phyloP scores from a whole-genome alignment of 2,888 invertebrate species.

The Hecatera dysodea region DNA sequence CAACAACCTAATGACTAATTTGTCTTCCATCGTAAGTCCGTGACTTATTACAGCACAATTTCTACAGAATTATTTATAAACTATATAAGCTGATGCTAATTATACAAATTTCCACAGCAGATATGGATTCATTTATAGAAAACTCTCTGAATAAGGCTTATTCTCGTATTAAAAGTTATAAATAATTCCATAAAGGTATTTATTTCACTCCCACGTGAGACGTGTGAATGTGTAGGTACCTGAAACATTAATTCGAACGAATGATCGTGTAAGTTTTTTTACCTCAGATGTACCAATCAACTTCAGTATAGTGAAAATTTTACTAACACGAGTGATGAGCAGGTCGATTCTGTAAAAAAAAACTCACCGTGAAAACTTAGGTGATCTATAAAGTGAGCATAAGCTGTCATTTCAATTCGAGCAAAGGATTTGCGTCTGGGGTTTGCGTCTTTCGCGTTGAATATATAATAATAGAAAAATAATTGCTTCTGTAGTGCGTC shows the following conservation, averaged over 20 bases:
- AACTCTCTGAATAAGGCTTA: not conserved
- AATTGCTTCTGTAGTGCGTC: too few species aligned
- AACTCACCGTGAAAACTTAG: too few species aligned
- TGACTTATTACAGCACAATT: not conserved
- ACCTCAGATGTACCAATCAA: not conserved
- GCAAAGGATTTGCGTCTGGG: too few species aligned
- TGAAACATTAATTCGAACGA: not conserved
- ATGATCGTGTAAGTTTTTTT: not conserved
- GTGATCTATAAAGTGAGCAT: too few species aligned
- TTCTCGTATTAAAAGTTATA: not conserved
- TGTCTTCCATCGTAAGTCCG: slow-evolving; percentile 1
- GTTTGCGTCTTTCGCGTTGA: too few species aligned
- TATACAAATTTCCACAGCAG: not conserved
- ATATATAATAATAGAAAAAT: too few species aligned
- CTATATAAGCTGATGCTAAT: slow-evolving; percentile 4
- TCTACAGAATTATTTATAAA: slow-evolving; percentile 9
- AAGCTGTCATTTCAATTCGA: too few species aligned
- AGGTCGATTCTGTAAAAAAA: too few species aligned
- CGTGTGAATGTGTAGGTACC: not conserved
- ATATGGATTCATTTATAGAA: slow-evolving; percentile 5
- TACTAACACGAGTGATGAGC: too few species aligned
- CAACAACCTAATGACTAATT: not conserved
- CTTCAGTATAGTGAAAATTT: not conserved
- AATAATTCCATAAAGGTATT: not conserved
- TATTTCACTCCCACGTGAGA: slow-evolving; percentile 2